Evolutionary conservation across 1,140 invertebrate genomes (phyloP), one percentile per base, ranked within the genome.

Genomic region (Wiebesia pumilae): DNA sequence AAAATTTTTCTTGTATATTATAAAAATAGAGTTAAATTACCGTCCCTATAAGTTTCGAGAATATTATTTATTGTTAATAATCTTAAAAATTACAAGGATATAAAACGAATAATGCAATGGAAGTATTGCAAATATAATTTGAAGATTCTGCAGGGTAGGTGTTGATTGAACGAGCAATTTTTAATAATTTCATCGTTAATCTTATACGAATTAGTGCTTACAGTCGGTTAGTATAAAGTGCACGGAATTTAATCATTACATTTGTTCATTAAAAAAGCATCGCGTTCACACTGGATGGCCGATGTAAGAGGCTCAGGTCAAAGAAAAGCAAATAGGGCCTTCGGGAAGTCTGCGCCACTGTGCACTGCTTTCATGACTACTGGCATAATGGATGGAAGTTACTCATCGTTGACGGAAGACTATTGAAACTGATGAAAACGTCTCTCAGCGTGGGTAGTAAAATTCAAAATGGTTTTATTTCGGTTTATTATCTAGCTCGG

Each of bases 391-490:
- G 67, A 84, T 82, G 40, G 24, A 81, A 80, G 69, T 85, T 77
- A 87, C 86, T 80, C 38, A 73, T 79, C 38, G 54, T 40, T 27
- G 71, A 65, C 78, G 47, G 79, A 27, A 33, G 14, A 51, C 86
- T 24, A 54, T 71, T 62, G 16, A 65, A 69, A 30, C 40, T 27
- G 80, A 73, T 81, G 88, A 86, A 88, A 87, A 82, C 62, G 82
- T 83, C 75, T 83, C 65, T 62, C 51, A 43, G 73, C 38, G 27
- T 27, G 58, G 54, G 80, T 67, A 79, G 87, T 90, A 90, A 90
- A 90, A 89, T 88, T 83, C 84, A 77, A 67, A 77, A 89, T 89
- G 89, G 89, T 90, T 90, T 90, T 90, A 90, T 89, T 89, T 87
- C 88, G 89, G 89, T 90, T 90, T 89, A 88, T 89, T 90, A 88